These are phyloP conservation scores for Chlamydotis undulata DNA, from an alignment of 2,113 vertebrate genomes.

Conservation along the genomic window DNA sequence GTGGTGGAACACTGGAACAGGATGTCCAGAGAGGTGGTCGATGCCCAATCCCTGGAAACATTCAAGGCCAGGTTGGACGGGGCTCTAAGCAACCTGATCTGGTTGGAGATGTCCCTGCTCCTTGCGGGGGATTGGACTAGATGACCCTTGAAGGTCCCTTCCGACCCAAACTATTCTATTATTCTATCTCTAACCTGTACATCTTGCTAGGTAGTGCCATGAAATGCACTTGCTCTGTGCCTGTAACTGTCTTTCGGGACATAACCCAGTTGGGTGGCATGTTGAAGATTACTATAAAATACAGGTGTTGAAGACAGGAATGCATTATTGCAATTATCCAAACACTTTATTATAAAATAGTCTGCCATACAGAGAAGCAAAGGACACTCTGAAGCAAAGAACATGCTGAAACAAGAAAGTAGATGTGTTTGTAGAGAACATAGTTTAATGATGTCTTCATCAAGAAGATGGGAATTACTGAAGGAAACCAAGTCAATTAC, in stretches of 20 bases:
- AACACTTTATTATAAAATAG: not conserved
- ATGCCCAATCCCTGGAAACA: no score
- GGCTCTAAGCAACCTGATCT: no score
- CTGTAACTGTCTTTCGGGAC: not conserved
- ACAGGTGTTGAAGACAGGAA: not conserved
- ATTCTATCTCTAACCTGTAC: not conserved
- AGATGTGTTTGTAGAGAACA: not conserved
- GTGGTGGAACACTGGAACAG: no score
- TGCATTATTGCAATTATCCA: not conserved
- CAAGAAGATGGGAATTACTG: not conserved
- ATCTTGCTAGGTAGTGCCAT: not conserved
- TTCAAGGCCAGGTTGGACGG: no score
- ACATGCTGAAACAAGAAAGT: not conserved
- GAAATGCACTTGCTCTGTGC: not conserved
- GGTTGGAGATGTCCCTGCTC: no score
- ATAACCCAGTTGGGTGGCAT: not conserved
- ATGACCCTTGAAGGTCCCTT: no score
- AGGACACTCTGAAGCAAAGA: not conserved
- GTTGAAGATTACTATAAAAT: not conserved
- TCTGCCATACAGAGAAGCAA: not conserved
- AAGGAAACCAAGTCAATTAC: not conserved
- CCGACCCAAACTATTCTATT: no score
- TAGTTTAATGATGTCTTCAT: not conserved
- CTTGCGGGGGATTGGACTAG: no score
- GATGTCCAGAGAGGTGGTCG: no score